Percentiles rank a stretch among this genome's conserved stretches.
Conservation (phyloP, 2,113 vertebrate species). For the Lepus americanus region DNA sequence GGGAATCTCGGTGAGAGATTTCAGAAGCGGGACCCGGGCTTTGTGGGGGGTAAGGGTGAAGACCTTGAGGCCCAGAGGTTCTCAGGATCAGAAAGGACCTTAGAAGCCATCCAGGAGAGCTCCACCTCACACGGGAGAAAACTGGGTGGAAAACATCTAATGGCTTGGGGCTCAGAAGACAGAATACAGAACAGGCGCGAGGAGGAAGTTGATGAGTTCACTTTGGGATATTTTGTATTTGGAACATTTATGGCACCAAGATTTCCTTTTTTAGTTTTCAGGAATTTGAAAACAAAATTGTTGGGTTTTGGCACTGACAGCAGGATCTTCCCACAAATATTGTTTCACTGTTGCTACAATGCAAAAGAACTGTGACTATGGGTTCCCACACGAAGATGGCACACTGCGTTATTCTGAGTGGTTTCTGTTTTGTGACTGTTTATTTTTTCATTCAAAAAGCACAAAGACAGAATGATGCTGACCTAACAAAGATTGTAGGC, state of each 20-base stretch:
- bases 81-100: background rate
- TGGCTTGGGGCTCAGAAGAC: slow-evolving; percentile 11
- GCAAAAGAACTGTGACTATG: background rate
- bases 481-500: background rate
- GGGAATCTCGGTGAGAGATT: background rate
- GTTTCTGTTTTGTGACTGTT: background rate
- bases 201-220: slow-evolving; percentile 79
- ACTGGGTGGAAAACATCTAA: background rate
- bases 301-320: slow-evolving; percentile 67
- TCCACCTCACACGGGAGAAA: background rate
- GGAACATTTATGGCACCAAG: slow-evolving; percentile 79
- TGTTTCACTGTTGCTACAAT: background rate
- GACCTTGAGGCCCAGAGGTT: background rate
- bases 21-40: background rate
- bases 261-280: slow-evolving; percentile 81
- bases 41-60: accelerated
- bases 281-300: slow-evolving; percentile 81
- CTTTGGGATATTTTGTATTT: slow-evolving; percentile 78
- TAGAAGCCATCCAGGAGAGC: background rate
- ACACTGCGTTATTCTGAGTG: background rate
- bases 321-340: slow-evolving; percentile 52
- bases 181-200: slow-evolving; percentile 24
- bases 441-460: background rate
- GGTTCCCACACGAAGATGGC: background rate
- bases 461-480: background rate